Base-by-base conservation (phyloP, 2,888 invertebrate species). In the Biston betularia region DNA sequence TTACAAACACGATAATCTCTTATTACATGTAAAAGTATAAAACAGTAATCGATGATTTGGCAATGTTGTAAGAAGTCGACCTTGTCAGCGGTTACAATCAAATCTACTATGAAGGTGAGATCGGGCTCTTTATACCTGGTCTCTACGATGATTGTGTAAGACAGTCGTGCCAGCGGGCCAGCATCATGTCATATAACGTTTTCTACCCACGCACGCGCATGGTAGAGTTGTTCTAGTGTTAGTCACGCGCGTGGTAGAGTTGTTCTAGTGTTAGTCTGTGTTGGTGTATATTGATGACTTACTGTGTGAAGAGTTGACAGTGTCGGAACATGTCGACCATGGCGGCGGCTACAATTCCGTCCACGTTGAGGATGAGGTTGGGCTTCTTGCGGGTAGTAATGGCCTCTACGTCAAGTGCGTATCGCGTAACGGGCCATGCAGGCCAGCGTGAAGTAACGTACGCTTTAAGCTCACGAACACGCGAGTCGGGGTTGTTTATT, bases 341-440 rank as follows among this genome's bases (percentile, higher is more conserved):
- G 14, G 98, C 96, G 49, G 98, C 98, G 0, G 99, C 99, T 79
- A 99, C 99, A 73, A 99, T 97, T 64, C 99, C 99, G 92, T 99
- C 99, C 24, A 99, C 99, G 91, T 99, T 99, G 70, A 99, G 95
- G 86, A 99, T 99, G 65, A 99, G 95, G 94, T 99, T 99, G n/a
- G 99, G 99, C 93, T 99, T 99, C 95, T 99, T 99, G 79, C 98
- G 97, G 3, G 99, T 99, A 24, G 99, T 99, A 83, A 99, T 98
- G 85, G 99, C 99, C 84, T 99, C 99, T 44, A 99, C 99, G 93
- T 99, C 98, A 11, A 99, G 94, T 0, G 99, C 99, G 90, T 99
- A 99, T 71, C 97, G 95, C 11, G 99, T 95, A n/a, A 99, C 95
- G 0, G 99, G 99, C 76, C 97, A 98, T 4, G 97, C 95, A 0